Evolutionary conservation across 2,888 invertebrate species (phyloP), one percentile per base, ranked within the genome.

Genomic region (Odontomyia ornata): DNA sequence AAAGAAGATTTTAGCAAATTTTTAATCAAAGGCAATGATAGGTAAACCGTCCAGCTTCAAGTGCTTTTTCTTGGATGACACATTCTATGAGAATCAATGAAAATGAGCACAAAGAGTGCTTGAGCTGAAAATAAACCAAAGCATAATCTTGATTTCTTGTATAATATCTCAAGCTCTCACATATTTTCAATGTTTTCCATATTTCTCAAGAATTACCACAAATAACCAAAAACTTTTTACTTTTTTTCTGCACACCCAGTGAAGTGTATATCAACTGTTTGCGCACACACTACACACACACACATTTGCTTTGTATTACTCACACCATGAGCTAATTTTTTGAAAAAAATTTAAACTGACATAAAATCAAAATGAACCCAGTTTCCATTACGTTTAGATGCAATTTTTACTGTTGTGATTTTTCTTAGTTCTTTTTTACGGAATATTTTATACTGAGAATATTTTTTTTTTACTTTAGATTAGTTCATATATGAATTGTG

Each of bases 351-450:
- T 27, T 11, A 67, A 67, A 75, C 46, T 46, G 21, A 75, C 46
- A 62, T n/a, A 46, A 75, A 72, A 75, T 75, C 75, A 75, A 75
- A 46, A 64, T 46, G 36, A 36, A 36, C 36, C 36, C 27, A 36
- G 47, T 64, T 64, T 56, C 57, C 52, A 56, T 28, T 72, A 56
- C 36, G 28, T 72, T 62, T 57, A 73, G 60, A 73, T 73, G 73
- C 69, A 73, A 64, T 75, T 75, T 62, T 75, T 75, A 75, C 62
- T 75, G 64, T 75, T 75, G 75, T 75, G 75, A 75, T 75, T 75
- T 64, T 75, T 75, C 36, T 75, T 75, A 75, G 15, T 75, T 60
- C 21, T 75, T 75, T 75, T 75, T 75, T 75, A 75, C 27, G 23
- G 28, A 18, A 30, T 72, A 72, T 72, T 72, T 72, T 72, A 56